Base-by-base conservation (phyloP, 2,888 invertebrate species). In the Limenitis camilla region DNA sequence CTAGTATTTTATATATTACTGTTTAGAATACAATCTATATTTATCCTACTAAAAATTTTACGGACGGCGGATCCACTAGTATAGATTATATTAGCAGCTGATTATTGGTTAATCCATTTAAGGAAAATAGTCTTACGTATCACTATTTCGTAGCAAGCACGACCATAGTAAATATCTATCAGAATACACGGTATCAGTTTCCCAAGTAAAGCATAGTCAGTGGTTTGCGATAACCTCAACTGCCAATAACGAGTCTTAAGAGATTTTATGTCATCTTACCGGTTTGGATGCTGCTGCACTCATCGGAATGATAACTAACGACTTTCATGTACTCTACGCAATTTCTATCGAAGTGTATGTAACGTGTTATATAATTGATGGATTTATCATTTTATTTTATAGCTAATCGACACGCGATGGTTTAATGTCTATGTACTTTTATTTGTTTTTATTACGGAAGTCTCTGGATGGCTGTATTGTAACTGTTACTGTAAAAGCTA, bases 191-290 rank as follows among this genome's bases (percentile, higher is more conserved):
- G 39, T 47, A 39, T 40, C 39, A 31, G 32, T n/a, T 40, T 39
- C 10, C 31, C 44, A 40, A 33, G 9, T 49, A 35, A 36, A 43
- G 40, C 29, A 5, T 11, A 43, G 30, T 11, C 45, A 36, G 52
- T 30, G 52, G 52, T 52, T 55, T 44, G 44, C 45, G 49, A 49
- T 46, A 53, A 49, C 46, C 46, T 27, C 36, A 43, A 43, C 49
- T 40, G 55, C 38, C 45, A 42, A 49, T 46, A 55, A 52, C 55
- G 32, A 42, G 56, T 49, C 49, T 49, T 35, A 32, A 45, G 35
- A 43, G 53, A 50, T 50, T 56, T 36, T 47, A 50, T 56, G 46
- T 56, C 53, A 56, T 53, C 53, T 47, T 53, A 56, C 56, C 56
- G 56, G 56, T 53, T 56, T 52, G 27, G 38, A 50, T 44, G 45